Evolutionary conservation across 2,113 vertebrate species (phyloP), one percentile per base, ranked within the genome.

Genomic region (Barbus barbus): DNA sequence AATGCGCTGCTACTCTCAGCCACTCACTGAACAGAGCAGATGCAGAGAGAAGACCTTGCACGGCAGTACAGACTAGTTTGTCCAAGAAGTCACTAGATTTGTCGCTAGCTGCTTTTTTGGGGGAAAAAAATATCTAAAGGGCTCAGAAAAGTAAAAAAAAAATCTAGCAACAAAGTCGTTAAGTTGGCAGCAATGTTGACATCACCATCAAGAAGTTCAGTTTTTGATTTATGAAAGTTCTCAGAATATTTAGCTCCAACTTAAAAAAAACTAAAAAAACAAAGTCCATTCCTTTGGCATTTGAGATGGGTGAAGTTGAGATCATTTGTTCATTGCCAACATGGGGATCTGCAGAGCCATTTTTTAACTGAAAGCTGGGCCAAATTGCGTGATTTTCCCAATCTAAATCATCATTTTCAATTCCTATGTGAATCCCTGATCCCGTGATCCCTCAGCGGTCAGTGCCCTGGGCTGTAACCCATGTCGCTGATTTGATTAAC

Each of bases 401-500:
- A 44, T 61, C 36, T n/a, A 61, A 78, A 41, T 38, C 4, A 2
- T 4, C 4, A 46, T 12, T 80, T 46, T 80, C 7, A 80, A 31
- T 41, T 38, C 67, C 33, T 22, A 24, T 46, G n/a, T 31, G 24
- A 16, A 28, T 26, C 24, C 22, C 36, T 28, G 60, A 46, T 63
- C 18, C 26, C 3, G 24, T 8, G 38, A 28, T 61, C 78, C 60
- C 58, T 24, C 13, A 1, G 60, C 65, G 78, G 60, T 31, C 7
- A 22, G 24, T 26, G 60, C 24, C 36, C 33, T 46, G 78, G 58
- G 58, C 79, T 36, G 20, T 63, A 33, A 53, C 41, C 26, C 79
- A 51, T 81, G 79, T 77, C 18, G 28, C 20, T 33, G 44, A 69
- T 69, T 69, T 69, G 44, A 81, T 81, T 80, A 65, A 20, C 41